Evolutionary conservation across 1,140 invertebrate species (phyloP).

Genomic region (Amyelois transitella): DNA sequence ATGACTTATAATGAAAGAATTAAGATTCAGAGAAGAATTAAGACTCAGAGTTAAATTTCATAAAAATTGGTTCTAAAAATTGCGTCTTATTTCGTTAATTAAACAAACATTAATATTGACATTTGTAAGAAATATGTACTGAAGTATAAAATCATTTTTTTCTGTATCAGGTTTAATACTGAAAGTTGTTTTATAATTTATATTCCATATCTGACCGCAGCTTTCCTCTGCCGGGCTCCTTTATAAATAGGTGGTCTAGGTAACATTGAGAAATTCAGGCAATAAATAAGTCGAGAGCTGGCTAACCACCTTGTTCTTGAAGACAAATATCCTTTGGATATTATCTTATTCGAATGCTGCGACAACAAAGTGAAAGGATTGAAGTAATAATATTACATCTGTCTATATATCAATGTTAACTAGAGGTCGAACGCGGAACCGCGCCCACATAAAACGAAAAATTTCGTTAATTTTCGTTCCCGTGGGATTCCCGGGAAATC

Average conservation of each 20-base stretch:
- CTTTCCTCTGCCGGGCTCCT: neutral
- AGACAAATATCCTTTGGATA: conserved; percentile 19
- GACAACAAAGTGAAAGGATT: conserved; percentile 17
- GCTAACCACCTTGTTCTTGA: conserved; percentile 20
- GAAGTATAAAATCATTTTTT: too few species aligned
- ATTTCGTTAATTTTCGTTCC: too few species aligned
- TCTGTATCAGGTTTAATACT: neutral
- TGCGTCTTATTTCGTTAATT: too few species aligned
- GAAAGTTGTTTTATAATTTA: conserved; percentile 3
- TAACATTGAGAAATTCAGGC: conserved; percentile 23
- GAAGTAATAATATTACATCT: neutral
- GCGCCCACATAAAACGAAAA: too few species aligned
- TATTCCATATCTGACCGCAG: neutral
- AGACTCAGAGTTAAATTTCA: too few species aligned
- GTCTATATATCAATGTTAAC: neutral
- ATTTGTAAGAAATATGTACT: too few species aligned
- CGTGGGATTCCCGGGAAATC: too few species aligned
- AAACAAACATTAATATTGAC: too few species aligned
- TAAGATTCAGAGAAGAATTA: too few species aligned
- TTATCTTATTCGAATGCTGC: conserved; percentile 8
- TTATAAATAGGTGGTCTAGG: neutral
- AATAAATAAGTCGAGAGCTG: conserved; percentile 39
- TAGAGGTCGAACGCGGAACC: too few species aligned
- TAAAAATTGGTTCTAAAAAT: too few species aligned
- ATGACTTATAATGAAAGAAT: too few species aligned